Evolutionary conservation across 1,140 invertebrate species (phyloP), one percentile per base, ranked within the genome.

Genomic region (Cataglyphis hispanica): DNA sequence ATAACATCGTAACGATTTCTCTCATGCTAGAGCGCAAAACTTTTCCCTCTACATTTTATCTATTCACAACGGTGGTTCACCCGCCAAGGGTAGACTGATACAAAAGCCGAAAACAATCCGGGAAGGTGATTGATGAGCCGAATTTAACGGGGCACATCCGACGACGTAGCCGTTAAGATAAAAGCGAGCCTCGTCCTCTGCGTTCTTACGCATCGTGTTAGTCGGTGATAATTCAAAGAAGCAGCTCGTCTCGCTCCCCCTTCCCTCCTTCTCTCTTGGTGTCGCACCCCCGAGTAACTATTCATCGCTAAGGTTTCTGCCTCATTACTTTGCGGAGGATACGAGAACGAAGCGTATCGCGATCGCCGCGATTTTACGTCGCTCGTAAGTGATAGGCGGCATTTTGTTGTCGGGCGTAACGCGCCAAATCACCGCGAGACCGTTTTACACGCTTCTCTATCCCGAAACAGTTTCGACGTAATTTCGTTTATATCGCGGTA

Each of bases 51-150:
- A 19, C 72, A 25, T 43, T 87, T 88, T 74, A 75, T 64, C 81
- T 69, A 60, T 85, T 85, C 80, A 46, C 0, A 53, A 72, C 56
- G 37, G 22, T 22, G 22, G 58, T 19, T 1, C 69, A 10, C 31
- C 40, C 25, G 27, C 37, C 50, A 61, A 40, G 63, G 63, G 78
- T 58, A 46, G 63, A 58, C n/a, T 56, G 78, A 40, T 34, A 74
- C 63, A 87, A 80, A 89, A 81, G 77, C 77, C 40, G 89, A 90
- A 90, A 90, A 91, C 84, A 89, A 89, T 91, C 58, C 89, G 40
- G 27, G 6, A 16, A 63, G 61, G 84, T 91, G 87, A 91, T 91
- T 89, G 87, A 91, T 87, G 90, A 87, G 60, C 46, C 37, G 34
- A 66, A 87, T 89, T 85, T 90, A 90, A 91, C 87, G 87, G 83